A percentile compares a stretch with the other conserved stretches of the same genome.
Evolutionary conservation across 2,888 invertebrate genomes (phyloP).

Genomic region (Tortrix viridana): DNA sequence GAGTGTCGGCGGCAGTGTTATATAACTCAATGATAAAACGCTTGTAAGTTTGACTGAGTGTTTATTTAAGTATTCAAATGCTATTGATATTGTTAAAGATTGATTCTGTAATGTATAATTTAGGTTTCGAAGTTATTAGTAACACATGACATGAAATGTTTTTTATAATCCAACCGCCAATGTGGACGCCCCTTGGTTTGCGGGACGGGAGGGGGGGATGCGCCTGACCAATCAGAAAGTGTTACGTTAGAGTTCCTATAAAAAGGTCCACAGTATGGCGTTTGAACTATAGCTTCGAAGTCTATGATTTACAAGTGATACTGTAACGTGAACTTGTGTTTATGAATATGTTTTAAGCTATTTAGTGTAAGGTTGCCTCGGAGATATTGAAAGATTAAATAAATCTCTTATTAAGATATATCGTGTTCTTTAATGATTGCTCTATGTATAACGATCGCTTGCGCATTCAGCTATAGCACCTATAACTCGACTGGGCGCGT

Average conservation of each 20-base stretch:
- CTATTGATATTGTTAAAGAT: constrained; percentile 1
- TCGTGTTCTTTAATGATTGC: neutral
- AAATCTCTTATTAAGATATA: constrained; percentile 12
- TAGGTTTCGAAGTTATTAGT: neutral
- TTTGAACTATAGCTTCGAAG: neutral
- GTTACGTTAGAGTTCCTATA: too few relatives aligned
- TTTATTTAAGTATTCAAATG: constrained; percentile 1
- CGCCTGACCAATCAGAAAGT: too few relatives aligned
- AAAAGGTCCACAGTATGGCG: too few relatives aligned
- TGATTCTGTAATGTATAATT: neutral
- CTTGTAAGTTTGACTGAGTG: constrained; percentile 3
- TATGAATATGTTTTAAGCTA: constrained; percentile 4
- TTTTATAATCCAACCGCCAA: too few relatives aligned
- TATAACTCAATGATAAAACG: too few relatives aligned
- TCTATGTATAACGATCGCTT: too few relatives aligned
- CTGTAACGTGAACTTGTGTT: constrained; percentile 5
- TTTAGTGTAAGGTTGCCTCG: constrained; percentile 17
- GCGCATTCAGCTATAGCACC: too few relatives aligned
- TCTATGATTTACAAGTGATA: neutral
- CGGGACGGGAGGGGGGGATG: too few relatives aligned
- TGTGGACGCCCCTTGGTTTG: too few relatives aligned
- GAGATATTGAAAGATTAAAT: constrained; percentile 24
- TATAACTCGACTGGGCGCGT: too few relatives aligned
- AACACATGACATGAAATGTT: too few relatives aligned
- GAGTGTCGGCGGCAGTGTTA: too few relatives aligned